Evolutionary conservation across 2,113 vertebrate genomes (phyloP).

Genomic region (Rattus rattus): DNA sequence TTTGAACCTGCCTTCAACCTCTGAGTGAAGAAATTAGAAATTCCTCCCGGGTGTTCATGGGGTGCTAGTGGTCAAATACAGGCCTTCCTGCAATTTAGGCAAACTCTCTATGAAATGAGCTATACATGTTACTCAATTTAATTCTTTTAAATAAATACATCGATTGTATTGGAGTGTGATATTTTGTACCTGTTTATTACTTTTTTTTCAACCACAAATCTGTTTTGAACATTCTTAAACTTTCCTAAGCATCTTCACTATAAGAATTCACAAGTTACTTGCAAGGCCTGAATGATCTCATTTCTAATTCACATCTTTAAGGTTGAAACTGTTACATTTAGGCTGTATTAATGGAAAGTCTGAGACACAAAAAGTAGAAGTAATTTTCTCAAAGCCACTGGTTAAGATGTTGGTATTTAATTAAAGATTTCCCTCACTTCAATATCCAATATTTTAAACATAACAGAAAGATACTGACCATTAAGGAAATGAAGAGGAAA

Average conservation of each 20-base stretch:
- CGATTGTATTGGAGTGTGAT: neutral
- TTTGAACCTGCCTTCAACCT: neutral
- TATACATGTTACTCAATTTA: neutral
- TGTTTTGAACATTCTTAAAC: neutral
- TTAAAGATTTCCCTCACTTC: neutral
- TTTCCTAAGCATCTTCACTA: neutral
- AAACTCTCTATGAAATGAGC: neutral
- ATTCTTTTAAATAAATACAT: neutral
- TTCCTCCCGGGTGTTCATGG: too few species aligned
- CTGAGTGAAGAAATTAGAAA: too few species aligned
- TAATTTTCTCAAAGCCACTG: neutral
- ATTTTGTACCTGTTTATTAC: neutral
- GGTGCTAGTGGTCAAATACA: too few species aligned
- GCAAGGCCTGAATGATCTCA: neutral
- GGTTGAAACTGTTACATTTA: neutral
- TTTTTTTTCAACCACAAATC: neutral
- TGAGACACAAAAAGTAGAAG: neutral
- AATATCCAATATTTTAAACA: slow-evolving; percentile 6
- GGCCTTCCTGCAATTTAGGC: neutral
- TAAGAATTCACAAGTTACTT: neutral
- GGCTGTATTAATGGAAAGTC: neutral
- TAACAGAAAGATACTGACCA: neutral
- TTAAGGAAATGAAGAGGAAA: slow-evolving; percentile 17
- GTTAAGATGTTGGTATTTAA: slow-evolving; percentile 19
- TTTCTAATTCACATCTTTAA: neutral